These are phyloP conservation scores for Vanessa atalanta DNA, from an alignment of 1,140 invertebrate species.

Conservation along the genomic window DNA sequence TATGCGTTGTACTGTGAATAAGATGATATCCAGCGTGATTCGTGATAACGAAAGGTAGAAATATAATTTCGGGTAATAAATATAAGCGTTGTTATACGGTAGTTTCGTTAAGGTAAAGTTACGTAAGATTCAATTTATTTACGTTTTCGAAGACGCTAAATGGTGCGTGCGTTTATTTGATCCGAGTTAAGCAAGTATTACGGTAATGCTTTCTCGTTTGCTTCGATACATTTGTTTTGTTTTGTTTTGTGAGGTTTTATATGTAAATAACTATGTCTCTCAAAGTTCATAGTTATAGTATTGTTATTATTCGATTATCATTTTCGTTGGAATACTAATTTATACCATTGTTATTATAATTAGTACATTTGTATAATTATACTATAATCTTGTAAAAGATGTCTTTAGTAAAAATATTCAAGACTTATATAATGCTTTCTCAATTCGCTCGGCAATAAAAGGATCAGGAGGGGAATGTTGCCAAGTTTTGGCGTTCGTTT, in stretches of 20 bases:
- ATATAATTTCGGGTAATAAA: conserved; percentile 21
- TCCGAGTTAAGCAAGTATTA: not conserved
- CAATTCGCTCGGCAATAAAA: not conserved
- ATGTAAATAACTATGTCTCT: too few relatives aligned
- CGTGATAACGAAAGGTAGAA: conserved; percentile 27
- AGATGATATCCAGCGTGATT: conserved; percentile 18
- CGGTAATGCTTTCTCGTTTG: too few relatives aligned
- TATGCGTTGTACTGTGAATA: not conserved
- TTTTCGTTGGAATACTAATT: too few relatives aligned
- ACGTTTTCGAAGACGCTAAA: not conserved
- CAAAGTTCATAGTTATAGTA: too few relatives aligned
- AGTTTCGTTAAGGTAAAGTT: not conserved
- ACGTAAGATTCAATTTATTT: not conserved
- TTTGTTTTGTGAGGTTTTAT: too few relatives aligned
- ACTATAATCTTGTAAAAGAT: too few relatives aligned
- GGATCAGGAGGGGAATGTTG: not conserved
- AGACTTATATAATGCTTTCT: not conserved
- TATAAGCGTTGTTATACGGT: conserved; percentile 3
- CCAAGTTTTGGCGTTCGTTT: not conserved
- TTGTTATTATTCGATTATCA: too few relatives aligned
- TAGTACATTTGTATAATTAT: too few relatives aligned
- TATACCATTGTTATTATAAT: too few relatives aligned
- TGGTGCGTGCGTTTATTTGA: not conserved
- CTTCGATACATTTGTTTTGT: too few relatives aligned
- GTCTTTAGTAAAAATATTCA: too few relatives aligned